Percentiles rank a stretch among this genome's conserved stretches.
Evolutionary conservation across 1,140 invertebrate genomes (phyloP).

Genomic region (Orius insidiosus): DNA sequence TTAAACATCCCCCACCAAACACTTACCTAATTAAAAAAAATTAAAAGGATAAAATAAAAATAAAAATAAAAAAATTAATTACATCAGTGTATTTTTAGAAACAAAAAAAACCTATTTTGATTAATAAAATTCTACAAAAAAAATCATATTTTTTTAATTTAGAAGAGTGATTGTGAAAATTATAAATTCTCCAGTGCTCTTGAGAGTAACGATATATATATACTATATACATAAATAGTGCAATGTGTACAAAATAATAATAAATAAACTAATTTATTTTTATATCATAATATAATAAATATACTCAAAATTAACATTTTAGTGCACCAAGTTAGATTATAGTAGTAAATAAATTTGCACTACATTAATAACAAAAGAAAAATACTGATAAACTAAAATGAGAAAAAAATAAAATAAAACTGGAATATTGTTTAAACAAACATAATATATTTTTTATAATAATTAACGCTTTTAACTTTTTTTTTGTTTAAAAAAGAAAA

Average conservation of each 20-base stretch:
- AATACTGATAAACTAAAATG: constrained; percentile 2
- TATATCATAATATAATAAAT: constrained; percentile 8
- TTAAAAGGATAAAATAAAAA: constrained; percentile 5
- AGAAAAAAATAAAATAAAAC: not conserved
- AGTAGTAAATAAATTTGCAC: constrained; percentile 8
- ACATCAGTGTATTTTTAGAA: not conserved
- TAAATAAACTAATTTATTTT: constrained; percentile 17
- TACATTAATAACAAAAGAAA: constrained; percentile 1
- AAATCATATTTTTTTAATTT: constrained; percentile 15
- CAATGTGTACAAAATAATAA: constrained; percentile 17
- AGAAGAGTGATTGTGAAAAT: not conserved
- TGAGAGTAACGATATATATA: constrained; percentile 22
- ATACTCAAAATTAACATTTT: constrained; percentile 7
- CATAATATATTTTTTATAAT: constrained; percentile 4
- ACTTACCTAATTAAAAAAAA: constrained; percentile 16
- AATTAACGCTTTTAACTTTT: constrained; percentile 1
- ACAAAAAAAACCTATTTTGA: constrained; percentile 15
- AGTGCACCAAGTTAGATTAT: not conserved
- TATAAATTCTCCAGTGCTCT: constrained; percentile 17
- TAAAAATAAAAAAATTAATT: too few relatives aligned
- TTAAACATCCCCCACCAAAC: not conserved
- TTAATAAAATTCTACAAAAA: constrained; percentile 18
- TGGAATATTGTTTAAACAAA: constrained; percentile 2
- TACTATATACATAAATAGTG: constrained; percentile 10
- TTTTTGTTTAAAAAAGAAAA: too few relatives aligned